Evolutionary conservation across 2,888 invertebrate species (phyloP).

Genomic region (Pachymerium ferrugineum): DNA sequence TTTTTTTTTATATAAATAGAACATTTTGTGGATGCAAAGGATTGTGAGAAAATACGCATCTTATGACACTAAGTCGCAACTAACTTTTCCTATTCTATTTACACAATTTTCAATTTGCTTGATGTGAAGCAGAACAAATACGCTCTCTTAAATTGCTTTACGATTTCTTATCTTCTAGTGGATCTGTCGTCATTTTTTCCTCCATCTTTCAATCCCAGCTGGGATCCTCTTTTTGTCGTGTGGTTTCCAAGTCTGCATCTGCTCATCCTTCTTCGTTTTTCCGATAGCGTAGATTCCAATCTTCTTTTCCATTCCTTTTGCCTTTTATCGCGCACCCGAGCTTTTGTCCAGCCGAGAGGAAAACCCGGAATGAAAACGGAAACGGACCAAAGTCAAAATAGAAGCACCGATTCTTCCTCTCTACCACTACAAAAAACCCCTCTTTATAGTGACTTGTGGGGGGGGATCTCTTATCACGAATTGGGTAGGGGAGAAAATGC

Average conservation of each 20-base stretch:
- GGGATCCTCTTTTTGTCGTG: constrained; percentile 1
- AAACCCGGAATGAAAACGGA: constrained; percentile 8
- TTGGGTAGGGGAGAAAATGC: not conserved
- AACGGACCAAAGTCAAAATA: constrained; percentile 4
- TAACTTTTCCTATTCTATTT: constrained; percentile 4
- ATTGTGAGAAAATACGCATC: not conserved
- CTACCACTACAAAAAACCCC: not conserved
- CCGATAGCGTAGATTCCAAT: not conserved
- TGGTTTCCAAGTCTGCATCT: constrained; percentile 13
- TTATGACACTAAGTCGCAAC: not conserved
- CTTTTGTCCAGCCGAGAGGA: constrained; percentile 13
- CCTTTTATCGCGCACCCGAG: constrained; percentile 3
- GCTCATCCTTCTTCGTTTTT: constrained; percentile 13
- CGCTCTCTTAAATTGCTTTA: constrained; percentile 9
- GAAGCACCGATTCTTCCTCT: not conserved
- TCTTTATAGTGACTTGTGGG: constrained; percentile 1
- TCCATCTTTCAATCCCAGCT: constrained; percentile 13
- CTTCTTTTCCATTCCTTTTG: constrained; percentile 4
- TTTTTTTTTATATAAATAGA: not conserved
- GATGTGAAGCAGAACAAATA: constrained; percentile 9
- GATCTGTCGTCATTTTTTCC: constrained; percentile 8
- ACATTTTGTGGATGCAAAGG: not conserved
- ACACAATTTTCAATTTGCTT: constrained; percentile 13
- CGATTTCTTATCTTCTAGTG: not conserved
- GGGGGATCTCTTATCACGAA: not conserved